Conservation (phyloP, 2,888 invertebrate species). For the Lagria hirta region DNA sequence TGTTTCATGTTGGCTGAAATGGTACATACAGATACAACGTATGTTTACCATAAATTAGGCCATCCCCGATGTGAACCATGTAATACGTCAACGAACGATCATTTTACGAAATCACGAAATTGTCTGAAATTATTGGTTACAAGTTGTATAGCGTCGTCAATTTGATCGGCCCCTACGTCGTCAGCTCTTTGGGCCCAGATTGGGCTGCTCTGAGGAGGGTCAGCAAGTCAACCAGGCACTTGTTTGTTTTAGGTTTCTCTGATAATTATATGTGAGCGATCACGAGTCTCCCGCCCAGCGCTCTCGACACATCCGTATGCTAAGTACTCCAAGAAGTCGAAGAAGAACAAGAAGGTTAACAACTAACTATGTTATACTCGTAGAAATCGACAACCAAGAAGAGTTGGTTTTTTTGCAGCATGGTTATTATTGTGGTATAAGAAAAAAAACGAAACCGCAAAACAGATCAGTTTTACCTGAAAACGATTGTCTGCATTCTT, state of each 20-base stretch:
- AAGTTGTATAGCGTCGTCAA: constrained; percentile 15
- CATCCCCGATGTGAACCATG: constrained; percentile 39
- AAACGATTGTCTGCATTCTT: too few species aligned
- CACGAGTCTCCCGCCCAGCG: constrained; percentile 51
- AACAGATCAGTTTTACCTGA: too few species aligned
- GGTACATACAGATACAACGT: constrained; percentile 21
- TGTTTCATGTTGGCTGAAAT: too few species aligned
- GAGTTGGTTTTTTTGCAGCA: too few species aligned
- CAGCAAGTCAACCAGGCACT: constrained; percentile 51
- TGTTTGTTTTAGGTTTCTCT: constrained; percentile 54
- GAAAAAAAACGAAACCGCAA: too few species aligned
- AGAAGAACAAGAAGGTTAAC: too few species aligned
- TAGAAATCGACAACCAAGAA: too few species aligned
- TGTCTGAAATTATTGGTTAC: constrained; percentile 45
- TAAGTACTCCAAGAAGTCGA: constrained; percentile 42
- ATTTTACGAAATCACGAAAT: constrained; percentile 47
- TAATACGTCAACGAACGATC: constrained; percentile 39
- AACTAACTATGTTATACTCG: too few species aligned
- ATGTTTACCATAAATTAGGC: constrained; percentile 43
- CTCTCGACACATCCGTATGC: constrained; percentile 50
- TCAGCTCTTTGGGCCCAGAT: constrained; percentile 38
- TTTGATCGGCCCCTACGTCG: constrained; percentile 29
- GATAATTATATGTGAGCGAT: constrained; percentile 54
- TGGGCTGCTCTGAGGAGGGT: constrained; percentile 43
- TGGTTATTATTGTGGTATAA: too few species aligned